Base-by-base conservation (phyloP, 2,113 vertebrate genomes). In the Phylloscopus whistleri region DNA sequence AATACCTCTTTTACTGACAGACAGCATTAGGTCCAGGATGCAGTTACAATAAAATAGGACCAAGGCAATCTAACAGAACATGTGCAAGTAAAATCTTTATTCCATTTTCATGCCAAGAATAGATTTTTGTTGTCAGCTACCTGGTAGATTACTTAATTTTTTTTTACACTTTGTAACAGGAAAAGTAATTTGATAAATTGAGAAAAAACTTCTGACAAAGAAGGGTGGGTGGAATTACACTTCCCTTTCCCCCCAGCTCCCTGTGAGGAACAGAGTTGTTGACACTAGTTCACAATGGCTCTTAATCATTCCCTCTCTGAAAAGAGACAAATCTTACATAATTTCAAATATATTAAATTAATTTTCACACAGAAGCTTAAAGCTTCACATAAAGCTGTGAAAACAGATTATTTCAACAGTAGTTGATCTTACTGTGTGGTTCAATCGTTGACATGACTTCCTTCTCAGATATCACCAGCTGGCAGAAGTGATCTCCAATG, bases 401-500 rank as follows among this genome's bases (percentile, higher is more conserved):
- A 83, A 55, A 75, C 6, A 68, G 6, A 33, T 44, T 5, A 43
- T 41, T 87, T 82, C 41, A 81, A 55, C 7, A 66, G 11, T 87
- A 97, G 84, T 27, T 74, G 83, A 17, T 97, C 98, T 98, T 98
- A 98, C 98, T 98, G 96, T 98, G 97, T 69, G 98, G 98, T 63
- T 98, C 98, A 84, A 98, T 97, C 0, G 98, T 98, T 87, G 98
- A 97, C 98, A 98, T 98, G 51, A 98, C 98, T 79, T 98, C 98
- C 86, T 98, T 98, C 53, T 98, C 98, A 66, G 98, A 98, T 96
- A 98, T 98, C 74, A 98, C 98, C 43, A 98, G 98, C 79, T 98
- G 98, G 93, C 98, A 98, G 82, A 98, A 98, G 93, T 98, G 98
- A 88, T 98, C 98, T 95, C 98, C 98, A 48, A 98, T 98, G 93